Evolutionary conservation across 2,888 invertebrate species (phyloP).

Genomic region (Nomada fabriciana): DNA sequence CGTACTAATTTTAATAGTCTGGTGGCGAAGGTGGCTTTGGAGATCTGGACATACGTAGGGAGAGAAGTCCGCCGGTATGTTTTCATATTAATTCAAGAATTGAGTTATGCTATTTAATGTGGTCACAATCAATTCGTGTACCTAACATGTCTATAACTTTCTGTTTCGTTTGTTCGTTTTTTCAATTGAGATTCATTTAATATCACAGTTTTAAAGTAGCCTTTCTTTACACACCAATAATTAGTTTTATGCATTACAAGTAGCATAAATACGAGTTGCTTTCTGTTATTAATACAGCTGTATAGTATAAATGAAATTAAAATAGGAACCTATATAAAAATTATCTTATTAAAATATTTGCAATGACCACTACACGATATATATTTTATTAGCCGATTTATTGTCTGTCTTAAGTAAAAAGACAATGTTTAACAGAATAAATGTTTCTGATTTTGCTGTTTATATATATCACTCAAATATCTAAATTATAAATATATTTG

Average conservation of each 20-base stretch:
- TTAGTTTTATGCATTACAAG: constrained; percentile 32
- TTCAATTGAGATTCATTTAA: constrained; percentile 14
- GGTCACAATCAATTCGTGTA: constrained; percentile 38
- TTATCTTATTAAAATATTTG: constrained; percentile 61
- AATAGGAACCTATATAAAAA: constrained; percentile 9
- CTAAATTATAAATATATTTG: too few relatives aligned
- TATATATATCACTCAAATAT: background rate
- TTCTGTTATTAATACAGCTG: constrained; percentile 43
- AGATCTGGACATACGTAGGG: constrained; percentile 82
- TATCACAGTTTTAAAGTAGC: constrained; percentile 12
- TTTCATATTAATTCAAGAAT: constrained; percentile 66
- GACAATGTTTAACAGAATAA: background rate
- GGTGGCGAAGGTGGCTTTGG: constrained; percentile 84
- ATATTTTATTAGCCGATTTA: background rate
- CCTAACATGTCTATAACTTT: constrained; percentile 25
- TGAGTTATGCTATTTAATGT: constrained; percentile 47
- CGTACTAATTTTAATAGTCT: constrained; percentile 82
- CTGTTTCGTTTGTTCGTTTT: constrained; percentile 20
- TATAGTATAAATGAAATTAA: constrained; percentile 11
- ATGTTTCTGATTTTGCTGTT: constrained; percentile 7
- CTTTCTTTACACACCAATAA: constrained; percentile 33
- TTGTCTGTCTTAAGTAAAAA: background rate
- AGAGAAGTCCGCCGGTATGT: constrained; percentile 83
- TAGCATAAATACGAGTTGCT: constrained; percentile 54
- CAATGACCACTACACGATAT: constrained; percentile 32